phyloP scores from a whole-genome alignment of 2,797 vertebrate species.

The Loriculus beryllinus region DNA sequence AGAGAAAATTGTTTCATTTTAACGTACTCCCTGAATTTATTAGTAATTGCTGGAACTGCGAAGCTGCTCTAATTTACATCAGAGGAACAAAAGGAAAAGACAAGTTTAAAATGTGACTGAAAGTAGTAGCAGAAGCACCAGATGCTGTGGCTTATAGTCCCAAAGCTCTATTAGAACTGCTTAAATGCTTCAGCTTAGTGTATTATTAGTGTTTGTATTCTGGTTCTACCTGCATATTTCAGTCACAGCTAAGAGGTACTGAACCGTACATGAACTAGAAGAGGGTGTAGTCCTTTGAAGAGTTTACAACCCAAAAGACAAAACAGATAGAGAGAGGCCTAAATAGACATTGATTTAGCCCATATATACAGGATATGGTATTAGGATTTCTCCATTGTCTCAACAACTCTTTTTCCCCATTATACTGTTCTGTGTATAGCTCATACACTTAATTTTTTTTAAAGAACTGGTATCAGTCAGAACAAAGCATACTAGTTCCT shows the following conservation, averaged over 20 bases:
- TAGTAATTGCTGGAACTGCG: conserved; percentile 1
- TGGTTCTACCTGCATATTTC: neutral
- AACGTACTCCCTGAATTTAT: neutral
- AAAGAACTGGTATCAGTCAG: neutral
- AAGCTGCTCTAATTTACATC: neutral
- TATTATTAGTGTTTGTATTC: neutral
- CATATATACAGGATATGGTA: neutral
- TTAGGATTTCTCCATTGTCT: neutral
- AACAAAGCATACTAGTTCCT: neutral
- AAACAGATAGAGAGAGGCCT: neutral
- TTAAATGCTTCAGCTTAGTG: neutral
- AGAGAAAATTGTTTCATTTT: neutral
- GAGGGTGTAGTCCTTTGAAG: neutral
- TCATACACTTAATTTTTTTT: neutral
- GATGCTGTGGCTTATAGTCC: neutral
- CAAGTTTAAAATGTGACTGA: neutral
- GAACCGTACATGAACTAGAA: neutral
- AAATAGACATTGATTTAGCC: neutral
- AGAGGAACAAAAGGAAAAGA: neutral
- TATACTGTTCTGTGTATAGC: neutral
- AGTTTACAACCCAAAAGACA: neutral
- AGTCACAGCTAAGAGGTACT: neutral
- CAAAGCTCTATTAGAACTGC: neutral
- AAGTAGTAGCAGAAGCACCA: neutral
- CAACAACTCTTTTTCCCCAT: neutral